Base-by-base conservation (phyloP, 37 sponge, comb jelly and placozoan genomes). In the Cladorhizidae sp. region DNA sequence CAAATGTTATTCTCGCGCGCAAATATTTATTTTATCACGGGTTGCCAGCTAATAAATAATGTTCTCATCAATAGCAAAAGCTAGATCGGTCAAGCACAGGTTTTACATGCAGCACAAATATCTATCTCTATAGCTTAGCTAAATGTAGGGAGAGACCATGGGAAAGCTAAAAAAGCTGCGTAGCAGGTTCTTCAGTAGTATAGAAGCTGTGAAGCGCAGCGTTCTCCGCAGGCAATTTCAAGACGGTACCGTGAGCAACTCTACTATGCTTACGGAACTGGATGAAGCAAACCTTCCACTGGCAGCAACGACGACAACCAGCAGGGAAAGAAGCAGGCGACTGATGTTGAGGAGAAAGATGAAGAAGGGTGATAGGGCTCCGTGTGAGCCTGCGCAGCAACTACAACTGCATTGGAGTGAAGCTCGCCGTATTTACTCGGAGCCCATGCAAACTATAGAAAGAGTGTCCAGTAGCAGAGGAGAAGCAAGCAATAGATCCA, bases 381-480 rank as follows among this genome's bases (percentile, higher is more conserved):
- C 49, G 8, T 45, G 8, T 12, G 49, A 45, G 5, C 49, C 49
- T 9, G 0, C 15, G 56, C 74, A 74, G 74, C 56, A n/a, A 74
- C 74, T 36, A 2, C 43, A 55, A 39, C 72, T 72, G 55, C 71
- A 78, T 31, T 85, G 86, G 86, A 77, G 72, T 52, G 76, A 77
- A 25, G 78, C 73, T 33, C 72, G 86, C 33, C 59, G 86, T 41
- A 72, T 78, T 52, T 70, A 40, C 42, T 85, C 86, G 1, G 86
- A 85, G 56, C 86, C 86, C 0, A 31, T 65, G 67, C 67, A 18
- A 18, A 32, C 67, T 11, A 31, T 32, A 65, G 67, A 65, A 5
- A 12, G 36, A 7, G 33, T 32, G 49, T 12, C 8, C 49, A 12
- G 49, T 7, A 29, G 12, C 3, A 23, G n/a, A 11, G 77, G 29